phyloP scores from a whole-genome alignment of 2,113 vertebrate genomes.

The Canis aureus region DNA sequence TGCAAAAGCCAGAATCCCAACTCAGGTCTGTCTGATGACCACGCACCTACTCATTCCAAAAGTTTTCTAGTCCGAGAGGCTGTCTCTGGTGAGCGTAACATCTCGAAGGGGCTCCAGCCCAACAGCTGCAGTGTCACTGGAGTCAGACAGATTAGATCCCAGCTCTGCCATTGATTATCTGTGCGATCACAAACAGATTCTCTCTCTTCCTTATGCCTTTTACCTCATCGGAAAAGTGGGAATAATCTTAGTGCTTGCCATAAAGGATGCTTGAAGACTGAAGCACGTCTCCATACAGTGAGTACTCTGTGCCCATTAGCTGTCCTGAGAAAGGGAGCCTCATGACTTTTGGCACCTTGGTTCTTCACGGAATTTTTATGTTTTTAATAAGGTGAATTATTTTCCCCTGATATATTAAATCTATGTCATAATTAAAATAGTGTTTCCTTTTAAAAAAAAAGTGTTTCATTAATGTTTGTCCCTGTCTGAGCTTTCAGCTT shows the following conservation, averaged over 20 bases:
- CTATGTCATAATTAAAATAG: not conserved
- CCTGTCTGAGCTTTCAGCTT: not conserved
- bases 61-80: not conserved
- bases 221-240: not conserved
- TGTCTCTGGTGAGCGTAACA: not conserved
- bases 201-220: not conserved
- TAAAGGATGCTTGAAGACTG: not conserved
- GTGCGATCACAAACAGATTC: not conserved
- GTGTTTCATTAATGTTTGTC: not conserved
- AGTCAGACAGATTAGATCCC: not conserved
- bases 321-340: not conserved
- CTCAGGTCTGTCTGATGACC: not conserved
- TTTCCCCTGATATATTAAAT: not conserved
- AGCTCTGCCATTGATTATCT: not conserved
- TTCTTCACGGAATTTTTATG: not conserved
- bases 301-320: not conserved
- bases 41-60: not conserved
- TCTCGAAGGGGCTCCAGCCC: not conserved
- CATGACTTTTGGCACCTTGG: not conserved
- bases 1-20: conserved; percentile 7
- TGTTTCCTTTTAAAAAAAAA: not conserved
- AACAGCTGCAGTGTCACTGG: not conserved
- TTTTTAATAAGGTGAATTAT: not conserved
- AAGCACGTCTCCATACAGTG: not conserved
- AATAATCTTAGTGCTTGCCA: not conserved